Evolutionary conservation across 2,113 vertebrate genomes (phyloP).

Genomic region (Chaetops frenatus): DNA sequence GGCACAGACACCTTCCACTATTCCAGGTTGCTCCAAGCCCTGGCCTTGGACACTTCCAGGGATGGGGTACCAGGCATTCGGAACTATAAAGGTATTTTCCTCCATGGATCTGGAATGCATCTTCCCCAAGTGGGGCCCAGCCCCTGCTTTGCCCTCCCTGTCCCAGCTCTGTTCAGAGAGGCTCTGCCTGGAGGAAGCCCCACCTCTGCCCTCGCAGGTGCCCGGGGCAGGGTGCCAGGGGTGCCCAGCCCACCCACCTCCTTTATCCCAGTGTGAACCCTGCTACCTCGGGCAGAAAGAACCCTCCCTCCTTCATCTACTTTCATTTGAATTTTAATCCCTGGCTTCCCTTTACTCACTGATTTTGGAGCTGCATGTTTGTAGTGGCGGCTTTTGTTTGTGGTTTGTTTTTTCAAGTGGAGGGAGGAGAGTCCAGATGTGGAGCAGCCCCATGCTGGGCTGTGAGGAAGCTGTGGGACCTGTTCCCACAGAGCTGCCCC

Average conservation of each 20-base stretch:
- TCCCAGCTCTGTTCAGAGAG: fast-evolving
- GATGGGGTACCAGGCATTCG: background rate
- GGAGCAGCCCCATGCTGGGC: background rate
- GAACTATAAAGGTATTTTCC: background rate
- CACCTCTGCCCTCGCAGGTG: background rate
- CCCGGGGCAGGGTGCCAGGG: fast-evolving
- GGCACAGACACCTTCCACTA: background rate
- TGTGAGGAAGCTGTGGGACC: background rate
- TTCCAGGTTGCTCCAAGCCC: fast-evolving
- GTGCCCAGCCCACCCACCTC: background rate
- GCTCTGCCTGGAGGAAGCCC: background rate
- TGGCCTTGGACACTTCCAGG: background rate
- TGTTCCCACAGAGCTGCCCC: background rate
- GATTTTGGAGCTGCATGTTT: background rate
- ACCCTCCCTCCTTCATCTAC: background rate
- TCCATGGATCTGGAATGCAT: background rate
- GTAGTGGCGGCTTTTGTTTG: fast-evolving
- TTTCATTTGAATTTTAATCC: background rate
- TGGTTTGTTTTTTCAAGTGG: background rate
- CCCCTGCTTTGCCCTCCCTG: background rate
- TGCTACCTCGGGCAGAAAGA: background rate
- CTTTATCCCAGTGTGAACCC: background rate
- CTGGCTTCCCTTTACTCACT: background rate
- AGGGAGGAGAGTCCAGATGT: background rate
- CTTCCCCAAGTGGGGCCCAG: background rate